These are phyloP conservation scores for Cenopis cana DNA, from an alignment of 2,888 invertebrate species.

Conservation along the genomic window DNA sequence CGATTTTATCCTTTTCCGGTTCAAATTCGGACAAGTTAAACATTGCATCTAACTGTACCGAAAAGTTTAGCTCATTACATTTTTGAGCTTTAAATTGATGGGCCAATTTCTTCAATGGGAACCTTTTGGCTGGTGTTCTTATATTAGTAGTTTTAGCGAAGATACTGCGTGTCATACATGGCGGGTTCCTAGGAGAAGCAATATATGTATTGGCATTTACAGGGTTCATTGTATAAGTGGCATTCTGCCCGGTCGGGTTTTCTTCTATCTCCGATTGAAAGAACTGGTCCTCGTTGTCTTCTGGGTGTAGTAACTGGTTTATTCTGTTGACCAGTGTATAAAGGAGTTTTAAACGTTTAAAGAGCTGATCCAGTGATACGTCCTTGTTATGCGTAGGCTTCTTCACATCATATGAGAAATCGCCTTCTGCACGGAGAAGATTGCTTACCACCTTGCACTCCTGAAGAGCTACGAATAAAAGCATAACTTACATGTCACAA, in stretches of 20 bases:
- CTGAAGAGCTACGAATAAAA: conserved; percentile 61
- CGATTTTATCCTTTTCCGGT: conserved; percentile 45
- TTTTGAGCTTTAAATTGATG: conserved; percentile 65
- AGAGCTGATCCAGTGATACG: conserved; percentile 62
- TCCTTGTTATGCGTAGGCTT: conserved; percentile 54
- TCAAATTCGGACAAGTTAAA: conserved; percentile 59
- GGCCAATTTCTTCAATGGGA: conserved; percentile 65
- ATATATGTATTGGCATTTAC: conserved; percentile 63
- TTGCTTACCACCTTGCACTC: conserved; percentile 78
- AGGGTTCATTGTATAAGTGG: conserved; percentile 64
- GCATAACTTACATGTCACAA: conserved; percentile 2
- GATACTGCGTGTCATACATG: conserved; percentile 64
- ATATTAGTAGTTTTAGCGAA: conserved; percentile 67
- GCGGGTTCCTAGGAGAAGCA: conserved; percentile 57
- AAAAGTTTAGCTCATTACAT: conserved; percentile 70
- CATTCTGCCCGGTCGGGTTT: conserved; percentile 52
- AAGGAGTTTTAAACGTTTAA: conserved; percentile 72
- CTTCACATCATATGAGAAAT: conserved; percentile 61
- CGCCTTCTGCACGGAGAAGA: conserved; percentile 57
- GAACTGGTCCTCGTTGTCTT: conserved; percentile 68
- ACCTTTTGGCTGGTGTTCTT: conserved; percentile 63
- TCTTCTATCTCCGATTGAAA: conserved; percentile 61
- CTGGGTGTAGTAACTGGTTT: conserved; percentile 65
- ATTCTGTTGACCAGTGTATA: conserved; percentile 72
- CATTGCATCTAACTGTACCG: conserved; percentile 69